Base-by-base conservation (phyloP, 2,797 vertebrate genomes). In the Chaetophractus vellerosus region DNA sequence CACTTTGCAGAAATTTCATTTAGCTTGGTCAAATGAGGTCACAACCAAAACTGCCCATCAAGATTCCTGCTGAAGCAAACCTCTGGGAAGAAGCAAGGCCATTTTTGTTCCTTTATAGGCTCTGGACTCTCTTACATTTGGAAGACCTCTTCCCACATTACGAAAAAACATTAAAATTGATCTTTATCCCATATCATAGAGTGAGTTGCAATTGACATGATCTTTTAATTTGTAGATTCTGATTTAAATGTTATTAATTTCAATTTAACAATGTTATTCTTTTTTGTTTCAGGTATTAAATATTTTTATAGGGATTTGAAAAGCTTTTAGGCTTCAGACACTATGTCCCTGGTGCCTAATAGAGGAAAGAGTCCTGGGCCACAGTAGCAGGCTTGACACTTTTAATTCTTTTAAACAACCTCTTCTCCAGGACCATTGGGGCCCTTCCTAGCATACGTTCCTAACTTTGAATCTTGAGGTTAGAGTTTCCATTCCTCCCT, bases 171-270 rank as follows among this genome's bases (percentile, higher is more conserved):
- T 6, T 85, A 64, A 61, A 84, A 45, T 61, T 23, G 64, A 48
- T 74, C 41, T 72, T 38, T 10, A 45, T 68, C 33, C n/a, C 16
- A n/a, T 72, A 16, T 61, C 38, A 8, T 52, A 21, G 33, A 24
- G 21, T 71, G 24, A 26, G 69, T 66, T 57, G 28, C 10, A 55
- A n/a, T 59, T 75, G 16, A 64, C 19, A 18, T 52, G 16, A 11
- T 52, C 74, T 31, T 91, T 94, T 71, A 28, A 33, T 69, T 63
- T 74, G 21, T 68, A 79, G 36, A 2, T 68, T 38, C 45, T 48
- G 61, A 85, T 69, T 74, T 90, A 76, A 48, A 61, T 93, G 87
- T 68, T 61, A 45, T 83, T 79, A 69, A 78, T 84, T 69, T 79
- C 57, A 45, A 1, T 23, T 78, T 81, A 38, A 16, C 55, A 10